Percentiles rank a stretch among this genome's conserved stretches.
Conservation (phyloP, 2,888 invertebrate species). For the Drosophila borealis region DNA sequence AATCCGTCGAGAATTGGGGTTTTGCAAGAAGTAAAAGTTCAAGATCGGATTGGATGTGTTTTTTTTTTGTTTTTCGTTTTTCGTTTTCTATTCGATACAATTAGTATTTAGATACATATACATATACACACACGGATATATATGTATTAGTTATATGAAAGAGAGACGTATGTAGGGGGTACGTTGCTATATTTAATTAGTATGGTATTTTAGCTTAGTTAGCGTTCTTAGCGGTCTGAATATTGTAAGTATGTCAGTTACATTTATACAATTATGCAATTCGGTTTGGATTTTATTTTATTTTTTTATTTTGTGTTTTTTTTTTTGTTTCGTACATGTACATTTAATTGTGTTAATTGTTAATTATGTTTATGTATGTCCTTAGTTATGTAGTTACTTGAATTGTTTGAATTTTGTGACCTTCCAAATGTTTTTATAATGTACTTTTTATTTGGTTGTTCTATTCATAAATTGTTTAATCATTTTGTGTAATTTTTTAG, state of each 20-base stretch:
- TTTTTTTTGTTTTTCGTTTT: constrained; percentile 2
- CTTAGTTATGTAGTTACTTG: constrained; percentile 31
- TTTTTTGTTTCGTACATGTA: constrained; percentile 14
- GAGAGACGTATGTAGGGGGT: constrained; percentile 76
- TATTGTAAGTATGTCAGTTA: constrained; percentile 53
- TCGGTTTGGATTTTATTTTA: constrained; percentile 7
- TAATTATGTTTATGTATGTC: constrained; percentile 15
- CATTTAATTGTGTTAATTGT: constrained; percentile 3
- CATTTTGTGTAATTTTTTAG: constrained; percentile 68
- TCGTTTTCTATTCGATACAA: constrained; percentile 28
- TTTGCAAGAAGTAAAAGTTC: constrained; percentile 40
- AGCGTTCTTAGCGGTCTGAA: constrained; percentile 41
- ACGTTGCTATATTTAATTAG: constrained; percentile 66
- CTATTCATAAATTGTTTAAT: constrained; percentile 28
- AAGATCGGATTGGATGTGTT: constrained; percentile 15
- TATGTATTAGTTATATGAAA: constrained; percentile 35
- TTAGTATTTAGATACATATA: constrained; percentile 25
- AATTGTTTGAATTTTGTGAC: constrained; percentile 44
- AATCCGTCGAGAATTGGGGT: constrained; percentile 9
- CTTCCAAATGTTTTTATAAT: constrained; percentile 34
- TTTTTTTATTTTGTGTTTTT: constrained; percentile 18
- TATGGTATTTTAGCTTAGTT: constrained; percentile 47
- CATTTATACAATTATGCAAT: constrained; percentile 67
- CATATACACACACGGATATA: constrained; percentile 7
- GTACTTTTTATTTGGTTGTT: constrained; percentile 19